Base-by-base conservation (phyloP, 2,797 vertebrate genomes). In the Onychomys leucogaster region DNA sequence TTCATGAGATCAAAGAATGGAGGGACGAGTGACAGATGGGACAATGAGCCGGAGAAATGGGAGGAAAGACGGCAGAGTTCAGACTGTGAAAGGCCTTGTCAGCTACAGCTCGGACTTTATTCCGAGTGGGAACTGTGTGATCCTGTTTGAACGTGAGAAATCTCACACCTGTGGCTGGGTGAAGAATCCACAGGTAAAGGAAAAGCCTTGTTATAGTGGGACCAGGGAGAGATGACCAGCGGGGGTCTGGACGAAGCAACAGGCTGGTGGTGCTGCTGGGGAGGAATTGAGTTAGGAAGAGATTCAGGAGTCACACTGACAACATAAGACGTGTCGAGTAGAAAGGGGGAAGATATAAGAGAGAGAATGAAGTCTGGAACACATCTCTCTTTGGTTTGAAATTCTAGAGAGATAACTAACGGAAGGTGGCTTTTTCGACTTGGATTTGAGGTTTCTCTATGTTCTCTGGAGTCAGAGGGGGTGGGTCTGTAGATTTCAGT, bases 1-100 rank as follows among this genome's bases (percentile, higher is more conserved):
- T 82, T 82, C 67, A 71, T 84, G 88, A 52, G 14, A 90, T 88
- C 69, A 89, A 65, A 91, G 46, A 85, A 52, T 73, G 41, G 83
- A 92, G 88, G 52, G 59, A 88, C 27, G 43, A 61, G 75, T 76
- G 59, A 71, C 6, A 2, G 9, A 89, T 29, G 32, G 55, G 41
- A 77, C 57, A 77, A 89, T 0, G 6, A 49, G 41, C 21, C 41
- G 25, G 27, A 86, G 73, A 87, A 77, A 89, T 9, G 6, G 84
- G 52, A 19, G 25, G 0, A 49, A 59, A 75, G 11, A 19, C 11
- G 61, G 32, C 59, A 59, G 52, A 37, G 23, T 8, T 12, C 57
- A 91, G 23, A 94, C 65, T 49, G 43, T 4, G 17, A 83, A 92
- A 59, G 76, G 2, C 14, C 37, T 86, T 83, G 43, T 69, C 61